Percentiles rank a stretch among this genome's conserved stretches.
Evolutionary conservation across 2,797 vertebrate species (phyloP).

Genomic region (Pangasius sanitwongsei): DNA sequence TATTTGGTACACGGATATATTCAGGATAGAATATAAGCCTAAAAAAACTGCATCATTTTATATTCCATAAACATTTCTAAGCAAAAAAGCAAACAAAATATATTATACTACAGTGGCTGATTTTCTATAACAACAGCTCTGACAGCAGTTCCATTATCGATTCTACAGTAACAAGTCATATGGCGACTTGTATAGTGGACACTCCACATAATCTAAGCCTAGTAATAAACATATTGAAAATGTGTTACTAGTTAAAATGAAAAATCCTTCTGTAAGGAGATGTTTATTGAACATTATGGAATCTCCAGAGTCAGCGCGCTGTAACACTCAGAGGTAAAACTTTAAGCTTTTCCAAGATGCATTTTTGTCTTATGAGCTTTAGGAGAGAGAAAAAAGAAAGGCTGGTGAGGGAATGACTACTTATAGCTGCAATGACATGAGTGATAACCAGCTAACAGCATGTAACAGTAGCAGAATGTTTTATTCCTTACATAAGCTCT

Average conservation of each 20-base stretch:
- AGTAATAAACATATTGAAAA: not conserved
- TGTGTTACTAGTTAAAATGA: not conserved
- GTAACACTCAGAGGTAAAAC: not conserved
- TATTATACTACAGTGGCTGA: not conserved
- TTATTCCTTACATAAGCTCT: not conserved
- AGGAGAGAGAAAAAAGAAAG: not conserved
- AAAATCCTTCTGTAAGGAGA: not conserved
- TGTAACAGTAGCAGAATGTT: not conserved
- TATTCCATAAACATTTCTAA: not conserved
- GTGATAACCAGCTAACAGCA: not conserved
- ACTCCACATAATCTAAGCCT: not conserved
- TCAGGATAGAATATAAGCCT: not conserved
- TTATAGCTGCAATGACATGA: not conserved
- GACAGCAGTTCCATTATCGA: not conserved
- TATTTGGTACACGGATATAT: not conserved
- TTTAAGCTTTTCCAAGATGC: not conserved
- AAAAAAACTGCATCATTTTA: not conserved
- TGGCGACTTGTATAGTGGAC: not conserved
- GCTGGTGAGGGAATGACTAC: not conserved
- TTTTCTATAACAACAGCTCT: not conserved
- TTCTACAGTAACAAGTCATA: not conserved
- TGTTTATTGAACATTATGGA: not conserved
- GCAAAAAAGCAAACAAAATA: not conserved
- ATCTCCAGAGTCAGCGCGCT: not conserved
- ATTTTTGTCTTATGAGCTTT: not conserved